Percentiles rank a stretch among this genome's conserved stretches.
Evolutionary conservation across 2,888 invertebrate species (phyloP).

Genomic region (Dromius quadrimaculatus): DNA sequence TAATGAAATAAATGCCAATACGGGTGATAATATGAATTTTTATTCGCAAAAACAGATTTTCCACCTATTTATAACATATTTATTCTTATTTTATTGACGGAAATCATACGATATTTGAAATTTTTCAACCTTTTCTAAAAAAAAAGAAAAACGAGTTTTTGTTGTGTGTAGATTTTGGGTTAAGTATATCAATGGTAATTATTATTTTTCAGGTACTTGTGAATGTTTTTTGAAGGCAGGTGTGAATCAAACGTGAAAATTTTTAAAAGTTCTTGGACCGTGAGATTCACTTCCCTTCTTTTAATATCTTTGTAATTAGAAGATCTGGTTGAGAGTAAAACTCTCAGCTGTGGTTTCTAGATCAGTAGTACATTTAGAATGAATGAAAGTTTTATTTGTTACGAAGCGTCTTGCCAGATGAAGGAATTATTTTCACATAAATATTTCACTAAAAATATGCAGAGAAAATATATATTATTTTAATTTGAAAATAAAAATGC

Average conservation of each 20-base stretch:
- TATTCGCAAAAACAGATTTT: too few relatives aligned
- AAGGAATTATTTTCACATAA: too few relatives aligned
- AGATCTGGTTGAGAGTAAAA: neutral
- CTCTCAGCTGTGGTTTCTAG: constrained; percentile 27
- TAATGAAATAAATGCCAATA: too few relatives aligned
- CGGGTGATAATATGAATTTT: too few relatives aligned
- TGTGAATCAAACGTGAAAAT: constrained; percentile 23
- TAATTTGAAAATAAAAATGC: too few relatives aligned
- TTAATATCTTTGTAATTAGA: constrained; percentile 13
- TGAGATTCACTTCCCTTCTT: constrained; percentile 8
- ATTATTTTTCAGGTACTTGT: constrained; percentile 7
- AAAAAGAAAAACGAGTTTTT: neutral
- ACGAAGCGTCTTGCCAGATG: neutral
- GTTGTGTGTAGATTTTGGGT: neutral
- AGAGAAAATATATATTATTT: too few relatives aligned
- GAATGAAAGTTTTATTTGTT: constrained; percentile 20
- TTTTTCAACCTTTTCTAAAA: too few relatives aligned
- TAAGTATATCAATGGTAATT: neutral
- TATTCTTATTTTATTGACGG: too few relatives aligned
- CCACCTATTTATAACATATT: too few relatives aligned
- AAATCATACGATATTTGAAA: too few relatives aligned
- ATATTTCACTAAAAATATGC: too few relatives aligned
- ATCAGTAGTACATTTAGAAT: constrained; percentile 24
- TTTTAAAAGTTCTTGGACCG: constrained; percentile 7
- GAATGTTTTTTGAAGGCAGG: constrained; percentile 5